Evolutionary conservation across 1,140 invertebrate species (phyloP).

Genomic region (Zophobas morio): DNA sequence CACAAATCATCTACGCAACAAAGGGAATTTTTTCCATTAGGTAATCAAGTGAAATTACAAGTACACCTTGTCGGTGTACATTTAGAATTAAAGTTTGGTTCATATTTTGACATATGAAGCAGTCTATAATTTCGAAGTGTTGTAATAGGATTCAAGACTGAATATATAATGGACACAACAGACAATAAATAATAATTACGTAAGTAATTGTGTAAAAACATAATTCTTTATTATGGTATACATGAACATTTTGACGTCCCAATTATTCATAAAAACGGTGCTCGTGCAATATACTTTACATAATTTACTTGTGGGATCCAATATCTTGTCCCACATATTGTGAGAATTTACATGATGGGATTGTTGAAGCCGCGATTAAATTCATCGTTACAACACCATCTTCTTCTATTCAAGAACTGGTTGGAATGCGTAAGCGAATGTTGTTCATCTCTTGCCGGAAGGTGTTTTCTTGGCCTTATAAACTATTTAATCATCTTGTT

Average conservation of each 20-base stretch:
- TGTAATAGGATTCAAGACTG: no score
- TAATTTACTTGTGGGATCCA: slow-evolving; percentile 22
- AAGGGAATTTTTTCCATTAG: not conserved
- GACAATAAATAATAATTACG: slow-evolving; percentile 8
- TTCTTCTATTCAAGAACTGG: slow-evolving; percentile 42
- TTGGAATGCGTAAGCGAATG: slow-evolving; percentile 42
- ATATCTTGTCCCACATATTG: slow-evolving; percentile 28
- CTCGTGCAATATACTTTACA: slow-evolving; percentile 23
- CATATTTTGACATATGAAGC: no score
- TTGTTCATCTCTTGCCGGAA: slow-evolving; percentile 32
- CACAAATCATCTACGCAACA: not conserved
- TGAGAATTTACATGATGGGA: slow-evolving; percentile 18
- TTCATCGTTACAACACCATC: slow-evolving; percentile 32
- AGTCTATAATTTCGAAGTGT: no score
- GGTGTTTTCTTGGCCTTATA: slow-evolving; percentile 44
- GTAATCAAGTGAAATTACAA: no score
- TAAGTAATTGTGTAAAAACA: slow-evolving; percentile 8
- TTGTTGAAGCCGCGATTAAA: slow-evolving; percentile 30
- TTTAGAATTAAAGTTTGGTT: no score
- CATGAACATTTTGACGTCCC: slow-evolving; percentile 17
- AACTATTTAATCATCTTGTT: slow-evolving; percentile 45
- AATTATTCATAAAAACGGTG: slow-evolving; percentile 31
- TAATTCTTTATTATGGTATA: not conserved
- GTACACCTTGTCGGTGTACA: no score
- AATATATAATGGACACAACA: not conserved